These are phyloP conservation scores for Rhodinocichla rosea DNA, from an alignment of 2,113 vertebrate genomes.

Conservation along the genomic window DNA sequence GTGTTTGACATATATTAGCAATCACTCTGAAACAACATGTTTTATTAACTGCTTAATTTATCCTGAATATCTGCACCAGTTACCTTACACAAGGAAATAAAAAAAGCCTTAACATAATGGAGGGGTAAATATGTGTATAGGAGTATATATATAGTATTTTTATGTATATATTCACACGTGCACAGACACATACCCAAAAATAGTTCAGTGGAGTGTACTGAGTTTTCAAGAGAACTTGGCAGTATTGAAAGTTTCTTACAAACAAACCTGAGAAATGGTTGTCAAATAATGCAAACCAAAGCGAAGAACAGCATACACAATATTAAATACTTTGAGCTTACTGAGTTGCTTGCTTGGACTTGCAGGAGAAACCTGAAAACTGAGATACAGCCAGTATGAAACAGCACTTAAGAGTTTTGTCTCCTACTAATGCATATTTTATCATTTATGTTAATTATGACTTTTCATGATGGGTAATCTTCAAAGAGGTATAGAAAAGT, in stretches of 20 bases:
- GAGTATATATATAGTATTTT: background rate
- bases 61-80: background rate
- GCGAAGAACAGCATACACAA: background rate
- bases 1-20: background rate
- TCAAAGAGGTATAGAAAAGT: background rate
- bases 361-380: conserved; percentile 38
- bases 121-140: background rate
- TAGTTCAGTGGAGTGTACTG: background rate
- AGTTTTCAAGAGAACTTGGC: conserved; percentile 38
- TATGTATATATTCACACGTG: background rate
- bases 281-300: conserved; percentile 38
- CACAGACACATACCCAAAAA: conserved; percentile 1
- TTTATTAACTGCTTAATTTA: background rate
- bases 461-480: background rate
- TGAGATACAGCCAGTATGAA: conserved; percentile 2
- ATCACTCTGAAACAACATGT: background rate
- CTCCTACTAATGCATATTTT: conserved; percentile 5
- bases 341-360: conserved; percentile 45
- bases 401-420: background rate
- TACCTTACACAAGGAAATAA: background rate
- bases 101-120: background rate
- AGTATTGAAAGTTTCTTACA: background rate
- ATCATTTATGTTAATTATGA: conserved; percentile 16
- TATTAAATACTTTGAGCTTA: conserved; percentile 24
- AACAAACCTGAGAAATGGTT: background rate